Evolutionary conservation across 2,113 vertebrate genomes (phyloP), one percentile per base, ranked within the genome.

Genomic region (Smithornis capensis): DNA sequence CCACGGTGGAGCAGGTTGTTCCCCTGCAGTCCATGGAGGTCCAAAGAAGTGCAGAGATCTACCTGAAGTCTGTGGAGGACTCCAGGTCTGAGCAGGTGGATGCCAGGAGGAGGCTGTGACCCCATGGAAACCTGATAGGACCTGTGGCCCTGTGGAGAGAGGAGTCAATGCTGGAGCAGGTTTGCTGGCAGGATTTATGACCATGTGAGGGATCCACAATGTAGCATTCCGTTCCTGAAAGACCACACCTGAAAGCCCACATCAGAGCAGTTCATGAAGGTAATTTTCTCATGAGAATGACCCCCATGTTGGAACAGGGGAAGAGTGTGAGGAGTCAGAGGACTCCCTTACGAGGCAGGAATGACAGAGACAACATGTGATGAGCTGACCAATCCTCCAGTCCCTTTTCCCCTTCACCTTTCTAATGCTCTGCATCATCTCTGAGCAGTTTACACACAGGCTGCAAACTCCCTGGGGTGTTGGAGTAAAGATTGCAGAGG

Each of bases 201-300:
- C 9, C 5, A 12, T 22, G 18, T 10, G n/a, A 37, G 24, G 15
- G 19, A 57, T 28, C 42, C 28, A 21, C 0, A 0, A 14, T 33
- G 19, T 14, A 69, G 13, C 9, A 50, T 9, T 50, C n/a, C 29
- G 6, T 15, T 57, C 28, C 27, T 71, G 50, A 71, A 38, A 10
- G 10, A 25, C 50, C 64, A 13, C 8, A 49, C 1, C 7, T 14
- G 19, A 57, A 71, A 33, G 23, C 44, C 4, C 13, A 57, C 7
- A 18, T 2, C 37, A 42, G 42, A 84, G 23, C 19, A 64, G 9
- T 10, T 84, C 7, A 29, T 52, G 31, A 13, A 44, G 22, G 14
- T 12, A 23, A 57, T 42, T 71, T 29, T 49, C 31, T 56, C 50
- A 56, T 35, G 17, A 25, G 17, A 80, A 56, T 15, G 21, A 44